A percentile compares a stretch with the other conserved stretches of the same genome.
Evolutionary conservation across 2,797 vertebrate genomes (phyloP).

Genomic region (Muscicapa comitata): DNA sequence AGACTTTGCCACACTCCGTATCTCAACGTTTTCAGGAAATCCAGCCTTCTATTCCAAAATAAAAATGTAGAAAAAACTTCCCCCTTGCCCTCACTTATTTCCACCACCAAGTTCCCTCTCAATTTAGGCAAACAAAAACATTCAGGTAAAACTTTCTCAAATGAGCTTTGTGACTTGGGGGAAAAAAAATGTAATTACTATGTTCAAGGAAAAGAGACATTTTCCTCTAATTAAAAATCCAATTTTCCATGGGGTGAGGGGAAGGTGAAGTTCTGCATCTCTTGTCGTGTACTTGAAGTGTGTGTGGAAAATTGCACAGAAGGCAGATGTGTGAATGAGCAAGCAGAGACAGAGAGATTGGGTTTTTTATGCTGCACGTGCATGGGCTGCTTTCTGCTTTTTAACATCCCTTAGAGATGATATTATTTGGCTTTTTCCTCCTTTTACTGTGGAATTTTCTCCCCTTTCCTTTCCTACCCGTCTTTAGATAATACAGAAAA

Average conservation of each 20-base stretch:
- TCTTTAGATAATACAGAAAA: background rate
- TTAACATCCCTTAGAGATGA: background rate
- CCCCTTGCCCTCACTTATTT: background rate
- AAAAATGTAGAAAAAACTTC: background rate
- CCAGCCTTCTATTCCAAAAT: background rate
- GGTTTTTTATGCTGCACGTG: background rate
- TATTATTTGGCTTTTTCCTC: background rate
- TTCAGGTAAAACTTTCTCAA: background rate
- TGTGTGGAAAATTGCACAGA: background rate
- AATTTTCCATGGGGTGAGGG: background rate
- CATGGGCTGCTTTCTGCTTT: background rate
- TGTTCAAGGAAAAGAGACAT: background rate
- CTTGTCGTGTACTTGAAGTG: background rate
- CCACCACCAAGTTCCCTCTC: background rate
- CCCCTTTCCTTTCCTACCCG: background rate
- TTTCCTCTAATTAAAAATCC: slow-evolving; percentile 39
- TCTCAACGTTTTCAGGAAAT: background rate
- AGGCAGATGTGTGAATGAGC: background rate
- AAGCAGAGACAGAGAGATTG: background rate
- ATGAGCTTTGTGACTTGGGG: background rate
- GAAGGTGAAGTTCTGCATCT: background rate
- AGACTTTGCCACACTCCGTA: background rate
- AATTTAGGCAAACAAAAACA: background rate
- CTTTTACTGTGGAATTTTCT: background rate
- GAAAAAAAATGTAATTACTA: background rate